Base-by-base conservation (phyloP, 2,113 vertebrate species). In the Neogobius melanostomus region DNA sequence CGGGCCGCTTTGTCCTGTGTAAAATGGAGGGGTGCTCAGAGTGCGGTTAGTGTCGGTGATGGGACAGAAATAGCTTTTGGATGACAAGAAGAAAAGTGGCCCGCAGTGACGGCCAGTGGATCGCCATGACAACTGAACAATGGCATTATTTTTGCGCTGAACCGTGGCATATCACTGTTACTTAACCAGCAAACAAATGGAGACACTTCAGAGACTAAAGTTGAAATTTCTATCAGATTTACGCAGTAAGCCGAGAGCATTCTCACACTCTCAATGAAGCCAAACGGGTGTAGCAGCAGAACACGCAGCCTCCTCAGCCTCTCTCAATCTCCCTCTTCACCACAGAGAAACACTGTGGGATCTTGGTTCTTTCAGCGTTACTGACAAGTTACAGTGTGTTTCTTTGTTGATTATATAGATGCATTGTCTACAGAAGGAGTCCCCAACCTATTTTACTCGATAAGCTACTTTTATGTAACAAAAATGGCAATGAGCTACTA, bases 121-220 rank as follows among this genome's bases (percentile, higher is more conserved):
- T 49, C 54, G 51, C 57, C 44, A 65, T 68, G 60, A 68, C 64
- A 69, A 76, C 59, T 46, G 48, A 63, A 44, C 66, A 66, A 53
- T 47, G 66, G 53, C 51, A 64, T 74, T 60, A 62, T 68, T 71
- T 78, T 48, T 10, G 0, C 0, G 28, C 5, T n/a, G 16, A 56
- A 64, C 56, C 21, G 53, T 64, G 11, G n/a, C 7, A 8, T 14
- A 8, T 14, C 62, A 48, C 28, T 54, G 57, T 74, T 54, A 61
- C 53, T 48, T 59, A 8, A 17, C 11, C 16, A 7, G 12, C 11
- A 42, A 6, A 16, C 17, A 54, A 21, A 11, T 9, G 12, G 10
- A 59, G 11, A 59, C 56, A 8, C 12, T 6, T 59, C 28, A 59
- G 11, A 28, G 28, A 17, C 8, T 5, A 36, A 36, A 36, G 28